Percentiles rank a stretch among this genome's conserved stretches.
These are phyloP conservation scores for Eupithecia inturbata DNA, from an alignment of 2,888 invertebrate genomes.

Conservation along the genomic window DNA sequence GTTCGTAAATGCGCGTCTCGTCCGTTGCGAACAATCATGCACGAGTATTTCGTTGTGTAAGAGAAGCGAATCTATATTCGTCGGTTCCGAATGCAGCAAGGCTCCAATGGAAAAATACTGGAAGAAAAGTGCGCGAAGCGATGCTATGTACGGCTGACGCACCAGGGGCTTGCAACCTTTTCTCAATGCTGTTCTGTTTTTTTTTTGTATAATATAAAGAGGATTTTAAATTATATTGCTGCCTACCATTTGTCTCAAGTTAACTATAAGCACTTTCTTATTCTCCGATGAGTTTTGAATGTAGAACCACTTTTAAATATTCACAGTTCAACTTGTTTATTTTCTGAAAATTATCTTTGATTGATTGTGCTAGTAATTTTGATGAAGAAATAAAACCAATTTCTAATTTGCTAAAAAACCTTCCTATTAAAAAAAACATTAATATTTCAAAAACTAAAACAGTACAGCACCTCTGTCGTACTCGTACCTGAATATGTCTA, in stretches of 20 bases:
- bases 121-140: conserved; percentile 62
- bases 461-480: conserved; percentile 54
- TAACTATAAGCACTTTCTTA: background rate
- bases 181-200: conserved; percentile 48
- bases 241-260: background rate
- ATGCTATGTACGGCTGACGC: conserved; percentile 43
- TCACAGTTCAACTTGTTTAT: background rate
- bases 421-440: background rate
- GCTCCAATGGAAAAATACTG: conserved; percentile 74
- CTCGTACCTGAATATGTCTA: conserved; percentile 59
- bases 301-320: background rate
- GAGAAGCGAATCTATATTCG: conserved; percentile 53
- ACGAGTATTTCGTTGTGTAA: conserved; percentile 41
- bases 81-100: conserved; percentile 54
- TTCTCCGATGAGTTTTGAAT: background rate
- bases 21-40: conserved; percentile 37
- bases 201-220: background rate
- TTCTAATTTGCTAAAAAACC: background rate
- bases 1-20: conserved; percentile 37
- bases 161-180: conserved; percentile 62
- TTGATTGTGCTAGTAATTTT: background rate
- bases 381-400: background rate
- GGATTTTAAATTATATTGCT: background rate
- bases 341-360: background rate
- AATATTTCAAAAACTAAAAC: background rate